Conservation (phyloP, 2,888 invertebrate species). For the Rhagium mordax region DNA sequence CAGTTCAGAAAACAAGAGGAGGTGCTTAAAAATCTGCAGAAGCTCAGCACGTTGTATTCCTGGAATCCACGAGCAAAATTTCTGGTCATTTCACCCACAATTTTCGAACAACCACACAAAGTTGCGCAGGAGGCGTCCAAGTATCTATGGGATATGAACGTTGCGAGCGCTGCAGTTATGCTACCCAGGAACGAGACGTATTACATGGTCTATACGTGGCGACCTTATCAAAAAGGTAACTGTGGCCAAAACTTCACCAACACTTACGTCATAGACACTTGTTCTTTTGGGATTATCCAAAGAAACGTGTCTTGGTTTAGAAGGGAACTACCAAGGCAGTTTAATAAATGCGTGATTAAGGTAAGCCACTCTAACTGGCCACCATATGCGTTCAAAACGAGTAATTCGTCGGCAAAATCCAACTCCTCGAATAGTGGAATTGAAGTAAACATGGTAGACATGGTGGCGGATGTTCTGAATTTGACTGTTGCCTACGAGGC, state of each 20-base stretch:
- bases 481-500: not conserved
- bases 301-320: conserved; percentile 28
- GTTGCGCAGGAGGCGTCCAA: conserved; percentile 12
- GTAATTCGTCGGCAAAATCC: not conserved
- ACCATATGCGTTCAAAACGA: conserved; percentile 15
- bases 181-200: conserved; percentile 31
- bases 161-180: conserved; percentile 32
- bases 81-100: conserved; percentile 23
- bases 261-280: conserved; percentile 13
- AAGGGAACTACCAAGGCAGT: conserved; percentile 26
- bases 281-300: conserved; percentile 31
- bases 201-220: conserved; percentile 37
- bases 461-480: conserved; percentile 14
- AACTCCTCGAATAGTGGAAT: not conserved
- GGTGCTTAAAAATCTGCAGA: not conserved
- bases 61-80: conserved; percentile 26
- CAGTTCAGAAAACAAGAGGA: conserved; percentile 25
- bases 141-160: conserved; percentile 30
- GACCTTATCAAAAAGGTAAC: conserved; percentile 15
- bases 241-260: conserved; percentile 21
- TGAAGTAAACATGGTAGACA: conserved; percentile 21
- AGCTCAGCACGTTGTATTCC: conserved; percentile 6
- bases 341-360: conserved; percentile 36
- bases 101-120: not conserved
- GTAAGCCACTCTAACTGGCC: conserved; percentile 25